Base-by-base conservation (phyloP, 1,140 invertebrate species). In the Theocolax elegans region DNA sequence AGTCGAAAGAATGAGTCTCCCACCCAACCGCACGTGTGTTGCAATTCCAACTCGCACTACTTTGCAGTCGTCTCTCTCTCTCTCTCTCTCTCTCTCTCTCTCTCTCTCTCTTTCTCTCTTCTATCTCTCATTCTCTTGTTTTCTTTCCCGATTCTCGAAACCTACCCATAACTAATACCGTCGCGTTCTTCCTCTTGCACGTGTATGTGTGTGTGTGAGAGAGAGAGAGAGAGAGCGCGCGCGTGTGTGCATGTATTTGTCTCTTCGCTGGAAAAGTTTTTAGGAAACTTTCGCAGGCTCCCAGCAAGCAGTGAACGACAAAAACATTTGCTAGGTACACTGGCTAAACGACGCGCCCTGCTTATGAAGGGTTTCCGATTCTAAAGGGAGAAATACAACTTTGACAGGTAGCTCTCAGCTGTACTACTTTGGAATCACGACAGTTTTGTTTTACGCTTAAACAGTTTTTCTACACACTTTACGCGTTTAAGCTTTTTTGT, bases 1-100 rank as follows among this genome's bases (percentile, higher is more conserved):
- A 49, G 62, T 64, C 48, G 31, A 51, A 40, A 64, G 46, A 64
- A 64, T 53, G 62, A 51, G 46, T 64, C 51, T 51, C 51, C 60
- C 19, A 59, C 38, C 19, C 12, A 23, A 59, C 38, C 35, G 23
- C 35, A 17, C n/a, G 21, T 44, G 13, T 1, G 19, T 42, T 15
- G 6, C 19, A 54, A 42, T 29, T 40, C 8, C 62, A 7, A 51
- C 31, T 31, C 51, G 17, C 21, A 15, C 46, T 51, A 64, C 48
- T 51, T 48, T 62, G 25, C 58, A 60, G 40, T 46, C 46, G 10
- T 35, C 19, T 7, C 46, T 9, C 23, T 51, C 19, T 25, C 23
- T 29, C 23, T 10, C 35, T 58, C 19, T 51, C 1, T 65, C 59
- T 67, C 13, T 48, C 58, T 67, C 51, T 53, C 60, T 66, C 31